These are phyloP conservation scores for Okapia johnstoni DNA, from an alignment of 2,113 vertebrate species.

Conservation along the genomic window DNA sequence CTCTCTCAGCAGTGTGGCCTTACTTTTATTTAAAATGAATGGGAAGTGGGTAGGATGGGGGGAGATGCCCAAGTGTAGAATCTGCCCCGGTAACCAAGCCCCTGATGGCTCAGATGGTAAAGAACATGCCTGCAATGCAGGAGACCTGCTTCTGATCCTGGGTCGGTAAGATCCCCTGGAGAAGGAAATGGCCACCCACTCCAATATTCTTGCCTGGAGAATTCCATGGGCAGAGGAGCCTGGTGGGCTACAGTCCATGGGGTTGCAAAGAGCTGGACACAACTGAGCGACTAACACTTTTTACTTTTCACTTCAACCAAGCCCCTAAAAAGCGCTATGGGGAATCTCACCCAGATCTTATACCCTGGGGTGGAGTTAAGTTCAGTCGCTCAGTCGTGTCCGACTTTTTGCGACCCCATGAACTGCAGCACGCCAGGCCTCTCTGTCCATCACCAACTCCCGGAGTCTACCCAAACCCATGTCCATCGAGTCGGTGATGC, in stretches of 20 bases:
- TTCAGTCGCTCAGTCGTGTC: too few species aligned
- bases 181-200: neutral
- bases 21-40: slow-evolving; percentile 16
- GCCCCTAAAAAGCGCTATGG: neutral
- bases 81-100: neutral
- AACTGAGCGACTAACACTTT: neutral
- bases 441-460: too few species aligned
- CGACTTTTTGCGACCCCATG: too few species aligned
- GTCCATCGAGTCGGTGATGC: too few species aligned
- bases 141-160: neutral
- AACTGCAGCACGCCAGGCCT: too few species aligned
- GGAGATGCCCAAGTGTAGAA: neutral
- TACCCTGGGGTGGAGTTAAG: neutral
- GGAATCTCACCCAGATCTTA: neutral
- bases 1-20: neutral
- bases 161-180: neutral
- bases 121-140: neutral
- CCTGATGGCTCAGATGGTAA: neutral
- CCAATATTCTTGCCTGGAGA: neutral
- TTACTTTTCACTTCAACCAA: neutral
- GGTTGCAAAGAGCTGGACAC: neutral
- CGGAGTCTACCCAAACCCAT: too few species aligned
- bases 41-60: neutral
- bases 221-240: neutral
- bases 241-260: neutral